Evolutionary conservation across 2,797 vertebrate species (phyloP).

Genomic region (Simalia tracyae): DNA sequence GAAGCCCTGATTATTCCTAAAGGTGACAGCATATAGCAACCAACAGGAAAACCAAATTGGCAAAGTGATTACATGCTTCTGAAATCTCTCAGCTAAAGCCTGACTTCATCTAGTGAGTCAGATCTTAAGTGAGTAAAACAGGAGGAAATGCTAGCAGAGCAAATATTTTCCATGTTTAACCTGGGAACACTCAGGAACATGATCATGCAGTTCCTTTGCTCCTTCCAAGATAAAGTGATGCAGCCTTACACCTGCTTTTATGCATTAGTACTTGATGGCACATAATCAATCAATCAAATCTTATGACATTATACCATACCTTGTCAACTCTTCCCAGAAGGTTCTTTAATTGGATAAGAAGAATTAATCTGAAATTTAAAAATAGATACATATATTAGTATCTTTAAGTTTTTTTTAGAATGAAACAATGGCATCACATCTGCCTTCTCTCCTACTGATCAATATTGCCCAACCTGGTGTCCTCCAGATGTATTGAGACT

Average conservation of each 20-base stretch:
- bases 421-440: neutral
- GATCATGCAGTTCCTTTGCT: neutral
- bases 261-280: neutral
- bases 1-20: neutral
- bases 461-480: neutral
- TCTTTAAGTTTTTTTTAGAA: neutral
- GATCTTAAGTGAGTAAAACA: conserved; percentile 29
- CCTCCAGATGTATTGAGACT: neutral
- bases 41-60: conserved; percentile 40
- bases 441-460: neutral
- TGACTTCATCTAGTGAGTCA: conserved; percentile 49
- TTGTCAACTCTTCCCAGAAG: neutral
- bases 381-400: neutral
- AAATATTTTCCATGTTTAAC: neutral
- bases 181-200: neutral
- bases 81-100: conserved; percentile 42
- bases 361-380: conserved; percentile 15
- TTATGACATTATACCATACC: neutral
- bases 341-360: conserved; percentile 20
- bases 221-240: neutral
- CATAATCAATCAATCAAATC: neutral
- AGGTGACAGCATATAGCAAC: conserved; percentile 33
- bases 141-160: neutral
- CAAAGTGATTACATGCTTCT: conserved; percentile 1
- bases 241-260: too few species aligned